Evolutionary conservation across 2,797 vertebrate genomes (phyloP).

Genomic region (Podargus strigoides): DNA sequence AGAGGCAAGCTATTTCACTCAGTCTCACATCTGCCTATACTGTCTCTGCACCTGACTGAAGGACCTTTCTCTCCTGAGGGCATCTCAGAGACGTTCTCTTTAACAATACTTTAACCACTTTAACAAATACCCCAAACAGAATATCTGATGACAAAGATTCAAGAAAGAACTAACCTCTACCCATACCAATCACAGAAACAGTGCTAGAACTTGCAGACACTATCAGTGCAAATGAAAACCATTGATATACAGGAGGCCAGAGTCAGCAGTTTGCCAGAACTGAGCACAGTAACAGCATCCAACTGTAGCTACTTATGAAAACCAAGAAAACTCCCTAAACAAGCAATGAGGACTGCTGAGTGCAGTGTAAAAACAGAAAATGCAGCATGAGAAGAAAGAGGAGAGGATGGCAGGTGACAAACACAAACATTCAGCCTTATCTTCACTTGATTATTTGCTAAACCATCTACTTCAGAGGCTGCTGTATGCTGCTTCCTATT

Average conservation of each 20-base stretch:
- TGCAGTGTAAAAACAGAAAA: background rate
- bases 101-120: no score
- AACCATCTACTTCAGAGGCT: background rate
- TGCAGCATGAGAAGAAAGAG: background rate
- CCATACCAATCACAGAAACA: background rate
- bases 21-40: background rate
- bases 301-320: background rate
- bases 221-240: background rate
- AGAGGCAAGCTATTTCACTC: background rate
- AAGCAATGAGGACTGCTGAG: background rate
- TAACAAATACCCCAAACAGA: background rate
- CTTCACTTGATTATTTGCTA: background rate
- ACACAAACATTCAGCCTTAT: background rate
- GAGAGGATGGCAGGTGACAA: background rate
- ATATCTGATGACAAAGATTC: background rate
- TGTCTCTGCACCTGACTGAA: background rate
- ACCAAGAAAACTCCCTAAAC: background rate
- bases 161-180: background rate
- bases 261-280: background rate
- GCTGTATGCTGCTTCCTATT: background rate
- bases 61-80: background rate
- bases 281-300: background rate
- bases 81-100: background rate
- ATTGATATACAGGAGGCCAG: rapidly evolving
- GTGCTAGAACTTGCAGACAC: background rate